Evolutionary conservation across 1,140 invertebrate species (phyloP).

Genomic region (Araneus ventricosus): DNA sequence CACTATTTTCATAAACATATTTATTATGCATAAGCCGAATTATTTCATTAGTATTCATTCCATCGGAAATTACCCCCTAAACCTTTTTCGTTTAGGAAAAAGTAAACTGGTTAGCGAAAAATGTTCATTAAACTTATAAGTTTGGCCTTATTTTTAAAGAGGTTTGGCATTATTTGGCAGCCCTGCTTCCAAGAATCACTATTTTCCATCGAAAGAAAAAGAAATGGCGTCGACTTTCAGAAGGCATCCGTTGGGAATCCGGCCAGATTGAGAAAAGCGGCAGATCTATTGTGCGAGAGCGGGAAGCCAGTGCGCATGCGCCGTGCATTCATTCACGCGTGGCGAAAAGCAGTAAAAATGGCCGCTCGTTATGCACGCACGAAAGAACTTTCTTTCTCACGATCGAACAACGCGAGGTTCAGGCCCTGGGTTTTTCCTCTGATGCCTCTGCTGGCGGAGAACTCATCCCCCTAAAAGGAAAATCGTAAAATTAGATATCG

Average conservation of each 20-base stretch:
- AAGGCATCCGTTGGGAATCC: constrained; percentile 60
- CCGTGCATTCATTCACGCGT: constrained; percentile 73
- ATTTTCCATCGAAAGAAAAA: constrained; percentile 38
- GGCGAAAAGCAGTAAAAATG: constrained; percentile 75
- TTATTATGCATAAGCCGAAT: too few relatives aligned
- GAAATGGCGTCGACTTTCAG: constrained; percentile 63
- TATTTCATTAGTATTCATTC: too few relatives aligned
- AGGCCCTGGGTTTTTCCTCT: background rate
- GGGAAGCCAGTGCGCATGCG: constrained; percentile 56
- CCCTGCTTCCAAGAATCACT: constrained; percentile 2
- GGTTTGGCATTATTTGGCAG: background rate
- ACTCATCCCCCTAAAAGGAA: background rate
- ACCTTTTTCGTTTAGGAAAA: too few relatives aligned
- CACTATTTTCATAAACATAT: too few relatives aligned
- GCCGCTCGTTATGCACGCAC: constrained; percentile 75
- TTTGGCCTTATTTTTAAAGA: too few relatives aligned
- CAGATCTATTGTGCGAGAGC: constrained; percentile 57
- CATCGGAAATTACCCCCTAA: too few relatives aligned
- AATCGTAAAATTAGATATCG: background rate
- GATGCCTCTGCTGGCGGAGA: background rate
- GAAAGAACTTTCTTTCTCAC: constrained; percentile 74
- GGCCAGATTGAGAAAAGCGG: constrained; percentile 56
- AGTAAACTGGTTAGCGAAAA: too few relatives aligned
- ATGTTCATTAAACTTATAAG: too few relatives aligned
- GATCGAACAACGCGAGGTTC: constrained; percentile 42